Percentiles rank a stretch among this genome's conserved stretches.
phyloP scores from a whole-genome alignment of 2,113 vertebrate species.

The Tetrax tetrax region DNA sequence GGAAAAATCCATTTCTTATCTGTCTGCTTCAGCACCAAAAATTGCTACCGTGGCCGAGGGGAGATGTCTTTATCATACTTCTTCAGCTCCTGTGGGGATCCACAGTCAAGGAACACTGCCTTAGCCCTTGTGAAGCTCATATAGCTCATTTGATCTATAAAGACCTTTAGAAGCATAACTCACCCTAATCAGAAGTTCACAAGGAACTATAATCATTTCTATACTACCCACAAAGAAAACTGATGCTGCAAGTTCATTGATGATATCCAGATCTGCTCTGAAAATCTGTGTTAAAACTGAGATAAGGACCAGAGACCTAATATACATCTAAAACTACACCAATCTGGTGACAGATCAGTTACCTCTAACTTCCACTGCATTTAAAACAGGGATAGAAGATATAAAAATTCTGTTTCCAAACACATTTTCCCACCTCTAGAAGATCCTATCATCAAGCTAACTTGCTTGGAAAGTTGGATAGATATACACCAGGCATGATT shows the following conservation, averaged over 20 bases:
- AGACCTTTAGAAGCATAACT: not conserved
- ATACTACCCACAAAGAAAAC: not conserved
- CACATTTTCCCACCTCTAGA: not conserved
- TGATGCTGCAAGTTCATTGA: fast-evolving
- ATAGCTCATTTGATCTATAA: not conserved
- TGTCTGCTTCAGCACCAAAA: not conserved
- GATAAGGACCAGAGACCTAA: not conserved
- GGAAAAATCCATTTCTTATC: not conserved
- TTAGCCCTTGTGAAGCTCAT: not conserved
- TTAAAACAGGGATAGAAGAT: not conserved
- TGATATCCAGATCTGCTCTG: not conserved
- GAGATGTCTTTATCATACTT: not conserved
- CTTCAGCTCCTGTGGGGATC: not conserved
- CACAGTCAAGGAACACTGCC: not conserved
- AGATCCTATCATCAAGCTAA: not conserved
- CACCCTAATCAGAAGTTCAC: not conserved
- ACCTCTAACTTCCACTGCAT: not conserved
- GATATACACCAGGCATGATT: not conserved
- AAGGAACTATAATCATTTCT: not conserved
- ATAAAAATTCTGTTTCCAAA: not conserved
- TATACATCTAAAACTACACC: not conserved
- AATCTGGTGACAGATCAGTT: not conserved
- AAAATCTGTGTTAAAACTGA: not conserved
- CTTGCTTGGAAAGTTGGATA: not conserved
- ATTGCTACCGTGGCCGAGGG: not conserved